Conservation (phyloP, 2,888 invertebrate genomes). For the Anthophora plumipes region DNA sequence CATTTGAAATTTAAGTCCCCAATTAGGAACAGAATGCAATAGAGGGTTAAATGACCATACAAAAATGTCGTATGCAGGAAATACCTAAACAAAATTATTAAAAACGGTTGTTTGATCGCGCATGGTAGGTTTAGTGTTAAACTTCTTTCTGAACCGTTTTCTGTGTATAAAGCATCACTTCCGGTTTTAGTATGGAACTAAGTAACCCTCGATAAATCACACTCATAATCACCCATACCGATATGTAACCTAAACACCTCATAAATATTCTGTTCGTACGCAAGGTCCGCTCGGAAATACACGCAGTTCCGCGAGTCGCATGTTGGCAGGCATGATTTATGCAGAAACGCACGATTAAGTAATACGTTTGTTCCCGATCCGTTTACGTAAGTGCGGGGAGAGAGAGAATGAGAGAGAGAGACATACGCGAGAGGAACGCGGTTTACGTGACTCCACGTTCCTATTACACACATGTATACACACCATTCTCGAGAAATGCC, state of each 20-base stretch:
- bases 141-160: too few relatives aligned
- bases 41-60: background rate
- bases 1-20: too few relatives aligned
- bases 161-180: too few relatives aligned
- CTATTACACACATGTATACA: background rate
- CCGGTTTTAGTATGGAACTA: too few relatives aligned
- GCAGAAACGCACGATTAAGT: constrained; percentile 42
- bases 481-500: background rate
- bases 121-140: too few relatives aligned
- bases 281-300: background rate
- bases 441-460: constrained; percentile 8
- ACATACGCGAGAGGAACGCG: background rate
- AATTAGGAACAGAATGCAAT: too few relatives aligned
- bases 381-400: constrained; percentile 38
- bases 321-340: constrained; percentile 28
- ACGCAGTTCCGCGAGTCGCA: background rate
- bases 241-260: too few relatives aligned
- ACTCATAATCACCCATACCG: too few relatives aligned
- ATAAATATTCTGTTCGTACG: too few relatives aligned
- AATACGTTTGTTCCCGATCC: constrained; percentile 46
- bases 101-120: too few relatives aligned
- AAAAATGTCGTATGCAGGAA: background rate
- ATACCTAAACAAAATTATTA: too few relatives aligned
- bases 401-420: background rate
- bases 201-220: too few relatives aligned